Conservation (phyloP, 1,140 invertebrate genomes). For the Panagrolaimus sp. region DNA sequence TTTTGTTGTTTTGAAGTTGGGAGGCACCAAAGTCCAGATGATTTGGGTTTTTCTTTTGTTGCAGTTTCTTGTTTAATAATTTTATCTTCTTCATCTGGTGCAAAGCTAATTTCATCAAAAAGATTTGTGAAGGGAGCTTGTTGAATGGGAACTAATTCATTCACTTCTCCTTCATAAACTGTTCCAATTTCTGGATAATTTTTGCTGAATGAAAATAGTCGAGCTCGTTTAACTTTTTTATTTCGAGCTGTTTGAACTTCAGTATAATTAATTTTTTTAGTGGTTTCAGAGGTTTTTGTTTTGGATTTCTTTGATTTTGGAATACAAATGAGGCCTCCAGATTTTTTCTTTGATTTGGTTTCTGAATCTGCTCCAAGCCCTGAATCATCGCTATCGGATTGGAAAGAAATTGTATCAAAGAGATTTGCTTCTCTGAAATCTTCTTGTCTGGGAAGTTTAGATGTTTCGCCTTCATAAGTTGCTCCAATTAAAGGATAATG, state of each 20-base stretch:
- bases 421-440: neutral
- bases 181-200: neutral
- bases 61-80: no score
- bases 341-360: neutral
- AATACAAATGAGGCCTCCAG: neutral
- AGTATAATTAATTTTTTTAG: neutral
- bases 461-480: neutral
- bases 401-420: neutral
- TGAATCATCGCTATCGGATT: neutral
- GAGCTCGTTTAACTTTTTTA: neutral
- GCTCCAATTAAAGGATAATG: neutral
- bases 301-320: neutral
- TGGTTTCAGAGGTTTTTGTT: neutral
- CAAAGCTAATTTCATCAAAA: conserved; percentile 4
- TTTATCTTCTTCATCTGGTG: neutral
- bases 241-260: neutral
- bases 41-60: no score
- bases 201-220: neutral
- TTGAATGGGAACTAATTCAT: neutral
- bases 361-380: neutral
- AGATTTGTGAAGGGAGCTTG: neutral
- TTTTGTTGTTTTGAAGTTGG: neutral
- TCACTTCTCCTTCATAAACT: neutral
- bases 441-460: neutral
- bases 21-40: neutral